phyloP scores from a whole-genome alignment of 1,140 invertebrate genomes.

The Neomicropteryx cornuta region DNA sequence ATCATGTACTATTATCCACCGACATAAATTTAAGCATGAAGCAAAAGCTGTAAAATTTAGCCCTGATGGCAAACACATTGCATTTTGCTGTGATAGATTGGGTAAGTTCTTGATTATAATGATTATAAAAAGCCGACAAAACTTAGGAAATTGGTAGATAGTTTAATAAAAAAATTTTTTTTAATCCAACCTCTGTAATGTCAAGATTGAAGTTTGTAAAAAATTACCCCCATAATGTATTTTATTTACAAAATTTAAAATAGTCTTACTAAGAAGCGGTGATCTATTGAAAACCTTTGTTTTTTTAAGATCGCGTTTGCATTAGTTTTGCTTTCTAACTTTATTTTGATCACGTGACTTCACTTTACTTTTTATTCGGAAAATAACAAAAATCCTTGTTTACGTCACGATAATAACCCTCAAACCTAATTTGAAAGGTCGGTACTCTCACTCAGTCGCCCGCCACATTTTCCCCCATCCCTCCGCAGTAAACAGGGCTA shows the following conservation, averaged over 20 bases:
- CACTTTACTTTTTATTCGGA: too few species aligned
- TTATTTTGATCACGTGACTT: too few species aligned
- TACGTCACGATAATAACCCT: too few species aligned
- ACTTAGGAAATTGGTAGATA: background rate
- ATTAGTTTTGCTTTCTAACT: too few species aligned
- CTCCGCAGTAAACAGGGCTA: too few species aligned
- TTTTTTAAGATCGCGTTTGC: background rate
- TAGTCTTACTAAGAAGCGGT: too few species aligned
- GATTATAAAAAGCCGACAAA: background rate
- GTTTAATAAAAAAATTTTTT: background rate
- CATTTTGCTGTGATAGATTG: conserved; percentile 74
- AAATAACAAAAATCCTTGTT: too few species aligned
- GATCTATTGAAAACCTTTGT: background rate
- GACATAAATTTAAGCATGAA: conserved; percentile 68
- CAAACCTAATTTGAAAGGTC: too few species aligned
- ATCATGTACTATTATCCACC: conserved; percentile 73
- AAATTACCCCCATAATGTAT: conserved; percentile 2
- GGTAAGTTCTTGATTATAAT: conserved; percentile 34
- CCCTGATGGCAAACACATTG: conserved; percentile 88
- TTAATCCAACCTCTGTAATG: background rate
- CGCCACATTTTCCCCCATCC: too few species aligned
- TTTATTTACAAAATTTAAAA: background rate
- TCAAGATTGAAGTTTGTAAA: conserved; percentile 1
- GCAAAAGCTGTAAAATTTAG: conserved; percentile 79
- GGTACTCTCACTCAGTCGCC: too few species aligned